Base-by-base conservation (phyloP, 2,113 vertebrate genomes). In the Pterocles orientalis region DNA sequence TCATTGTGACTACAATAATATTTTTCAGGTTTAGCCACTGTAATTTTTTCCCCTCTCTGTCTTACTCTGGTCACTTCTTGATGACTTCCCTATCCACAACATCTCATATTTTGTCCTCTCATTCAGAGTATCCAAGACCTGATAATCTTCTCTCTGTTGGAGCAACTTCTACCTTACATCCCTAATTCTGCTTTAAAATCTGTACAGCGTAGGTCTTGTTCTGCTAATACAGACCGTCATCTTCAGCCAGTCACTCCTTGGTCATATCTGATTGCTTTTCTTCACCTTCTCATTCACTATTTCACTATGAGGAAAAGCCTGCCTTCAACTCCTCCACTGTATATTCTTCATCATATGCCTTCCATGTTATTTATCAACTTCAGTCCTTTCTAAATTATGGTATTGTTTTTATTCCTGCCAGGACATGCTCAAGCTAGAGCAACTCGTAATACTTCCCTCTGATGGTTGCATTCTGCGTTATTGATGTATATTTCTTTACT, bases 251-350 rank as follows among this genome's bases (percentile, higher is more conserved):
- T 39, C 29, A 24, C 14, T 2, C 1, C 26, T 69, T 53, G n/a
- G 17, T 45, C 33, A n/a, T n/a, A 70, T 58, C 31, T 77, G 50
- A 51, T 24, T 45, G 28, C 18, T 88, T 88, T 86, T 86, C 39
- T 69, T 82, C 3, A 1, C 21, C 1, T 0, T 45, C 60, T 77
- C 4, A 1, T 64, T 76, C 41, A 43, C 25, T 39, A 15, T n/a
- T 92, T n/a, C 43, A 66, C 7, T 62, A 29, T 23, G 12, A 85
- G 34, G 13, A 82, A 68, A 68, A 65, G 48, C 51, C 45, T 82
- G 53, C 19, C 69, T 64, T 79, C 66, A 70, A 53, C n/a, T 77
- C 88, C 28, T 65, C 10, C 11, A 13, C n/a, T 58, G 5, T 11
- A n/a, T 45, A 31, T 60, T 86, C 21, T 66, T 75, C 61, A 80